Evolutionary conservation across 1,140 invertebrate genomes (phyloP), one percentile per base, ranked within the genome.

Genomic region (Musca domestica): DNA sequence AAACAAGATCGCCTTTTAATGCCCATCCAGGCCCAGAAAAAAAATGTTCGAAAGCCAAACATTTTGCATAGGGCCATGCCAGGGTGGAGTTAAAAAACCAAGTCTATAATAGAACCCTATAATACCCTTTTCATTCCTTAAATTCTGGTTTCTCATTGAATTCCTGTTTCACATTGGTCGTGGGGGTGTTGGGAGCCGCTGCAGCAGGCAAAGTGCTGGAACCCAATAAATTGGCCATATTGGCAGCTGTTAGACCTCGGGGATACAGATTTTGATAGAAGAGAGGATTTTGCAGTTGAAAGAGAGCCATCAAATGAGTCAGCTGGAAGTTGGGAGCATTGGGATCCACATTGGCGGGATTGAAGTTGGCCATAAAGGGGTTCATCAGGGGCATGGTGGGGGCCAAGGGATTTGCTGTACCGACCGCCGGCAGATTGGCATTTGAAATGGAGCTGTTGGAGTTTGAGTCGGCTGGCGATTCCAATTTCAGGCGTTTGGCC

Each of bases 211-310:
- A 72, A 49, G 67, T 71, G 10, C 69, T 56, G 12, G 52, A 30
- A 20, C 17, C 48, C 48, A 66, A 48, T 23, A 72, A 68, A 63
- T 71, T 71, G 20, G 69, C 69, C 47, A 54, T 34, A 49, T 52
- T 54, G 1, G 68, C 47, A 7, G 58, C 58, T n/a, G 63, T 34
- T 23, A 56, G 48, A 20, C 67, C 69, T 22, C 70, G 76, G 1
- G 77, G 77, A 66, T 80, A 78, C 14, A 80, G 70, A 65, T 80
- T 80, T 47, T 80, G 78, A 73, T 80, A 80, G 76, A 80, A 80
- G n/a, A 80, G 75, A 49, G 78, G 78, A 63, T 80, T 80, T 66
- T 80, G 78, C 30, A 80, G 69, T 66, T 80, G 78, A 30, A 80
- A 80, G 2, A 80, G 69, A 5, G 78, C 78, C 78, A 80, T 80